Percentiles rank a stretch among this genome's conserved stretches.
phyloP scores from a whole-genome alignment of 2,113 vertebrate species.

The Anas platyrhynchos region DNA sequence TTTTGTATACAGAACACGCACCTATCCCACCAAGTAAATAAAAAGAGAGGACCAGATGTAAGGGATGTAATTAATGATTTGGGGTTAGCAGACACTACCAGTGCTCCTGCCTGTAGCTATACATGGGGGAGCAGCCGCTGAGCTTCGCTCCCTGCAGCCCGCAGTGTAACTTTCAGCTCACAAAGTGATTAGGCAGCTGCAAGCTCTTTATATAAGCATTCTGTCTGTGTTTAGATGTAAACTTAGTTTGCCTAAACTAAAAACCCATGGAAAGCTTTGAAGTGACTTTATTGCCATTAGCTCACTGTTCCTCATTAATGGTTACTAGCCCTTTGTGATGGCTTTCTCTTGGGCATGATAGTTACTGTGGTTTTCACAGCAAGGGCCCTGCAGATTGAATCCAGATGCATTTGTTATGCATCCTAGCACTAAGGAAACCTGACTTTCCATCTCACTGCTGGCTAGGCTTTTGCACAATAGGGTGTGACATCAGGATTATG shows the following conservation, averaged over 20 bases:
- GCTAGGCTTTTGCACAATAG: neutral
- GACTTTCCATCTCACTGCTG: neutral
- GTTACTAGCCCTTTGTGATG: conserved; percentile 39
- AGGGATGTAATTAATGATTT: neutral
- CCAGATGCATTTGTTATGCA: conserved; percentile 70
- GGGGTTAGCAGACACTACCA: neutral
- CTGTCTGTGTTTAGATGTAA: conserved; percentile 4
- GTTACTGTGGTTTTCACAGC: conserved; percentile 29
- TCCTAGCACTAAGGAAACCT: conserved; percentile 45
- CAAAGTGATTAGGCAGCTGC: neutral
- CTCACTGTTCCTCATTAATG: conserved; percentile 64
- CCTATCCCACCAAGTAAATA: rapidly evolving
- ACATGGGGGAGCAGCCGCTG: neutral
- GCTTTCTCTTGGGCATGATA: conserved; percentile 32
- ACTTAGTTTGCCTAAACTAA: neutral
- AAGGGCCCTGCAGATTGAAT: conserved; percentile 56
- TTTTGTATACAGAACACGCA: rapidly evolving
- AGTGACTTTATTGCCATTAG: conserved; percentile 61
- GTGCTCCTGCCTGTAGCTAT: neutral
- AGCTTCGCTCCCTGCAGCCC: neutral
- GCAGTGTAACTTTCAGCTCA: neutral
- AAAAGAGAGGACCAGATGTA: neutral
- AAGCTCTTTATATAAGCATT: neutral
- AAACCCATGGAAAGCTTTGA: conserved; percentile 43
- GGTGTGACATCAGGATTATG: conserved; percentile 51